These are phyloP conservation scores for Clarias laeviceps DNA, from an alignment of 2,797 vertebrate species.

Conservation along the genomic window DNA sequence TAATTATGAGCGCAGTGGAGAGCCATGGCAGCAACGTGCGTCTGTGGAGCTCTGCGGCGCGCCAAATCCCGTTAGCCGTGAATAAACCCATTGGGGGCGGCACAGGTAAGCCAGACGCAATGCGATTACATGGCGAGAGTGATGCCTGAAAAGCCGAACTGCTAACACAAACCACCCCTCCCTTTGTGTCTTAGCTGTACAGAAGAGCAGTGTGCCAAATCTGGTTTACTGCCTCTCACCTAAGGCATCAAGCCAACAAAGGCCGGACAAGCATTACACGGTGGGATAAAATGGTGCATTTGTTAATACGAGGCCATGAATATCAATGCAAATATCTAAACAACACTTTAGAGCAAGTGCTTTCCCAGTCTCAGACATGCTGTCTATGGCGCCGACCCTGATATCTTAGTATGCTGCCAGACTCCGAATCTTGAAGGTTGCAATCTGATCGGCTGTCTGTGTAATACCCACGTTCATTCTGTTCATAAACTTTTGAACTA, in stretches of 20 bases:
- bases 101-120: slow-evolving; percentile 67
- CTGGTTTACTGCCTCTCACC: slow-evolving; percentile 43
- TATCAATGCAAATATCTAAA: slow-evolving; percentile 14
- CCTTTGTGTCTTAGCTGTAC: slow-evolving; percentile 24
- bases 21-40: slow-evolving; percentile 45
- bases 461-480: slow-evolving; percentile 15
- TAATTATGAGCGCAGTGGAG: slow-evolving; percentile 61
- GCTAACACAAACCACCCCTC: slow-evolving; percentile 45
- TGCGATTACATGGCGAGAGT: slow-evolving; percentile 66
- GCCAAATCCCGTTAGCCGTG: slow-evolving; percentile 69
- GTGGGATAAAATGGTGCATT: slow-evolving; percentile 19
- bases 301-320: slow-evolving; percentile 5
- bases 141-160: slow-evolving; percentile 59
- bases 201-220: slow-evolving; percentile 42
- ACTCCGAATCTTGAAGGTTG: not conserved
- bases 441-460: slow-evolving; percentile 18
- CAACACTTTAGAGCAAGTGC: not conserved
- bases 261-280: slow-evolving; percentile 23
- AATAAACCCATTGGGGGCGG: slow-evolving; percentile 63
- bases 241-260: slow-evolving; percentile 22
- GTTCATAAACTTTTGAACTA: slow-evolving; percentile 21
- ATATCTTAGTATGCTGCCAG: not conserved
- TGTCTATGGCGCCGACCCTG: not conserved
- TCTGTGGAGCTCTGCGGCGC: slow-evolving; percentile 53
- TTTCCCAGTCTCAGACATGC: not conserved